phyloP scores from a whole-genome alignment of 2,113 vertebrate species.

The Muntiacus reevesi region DNA sequence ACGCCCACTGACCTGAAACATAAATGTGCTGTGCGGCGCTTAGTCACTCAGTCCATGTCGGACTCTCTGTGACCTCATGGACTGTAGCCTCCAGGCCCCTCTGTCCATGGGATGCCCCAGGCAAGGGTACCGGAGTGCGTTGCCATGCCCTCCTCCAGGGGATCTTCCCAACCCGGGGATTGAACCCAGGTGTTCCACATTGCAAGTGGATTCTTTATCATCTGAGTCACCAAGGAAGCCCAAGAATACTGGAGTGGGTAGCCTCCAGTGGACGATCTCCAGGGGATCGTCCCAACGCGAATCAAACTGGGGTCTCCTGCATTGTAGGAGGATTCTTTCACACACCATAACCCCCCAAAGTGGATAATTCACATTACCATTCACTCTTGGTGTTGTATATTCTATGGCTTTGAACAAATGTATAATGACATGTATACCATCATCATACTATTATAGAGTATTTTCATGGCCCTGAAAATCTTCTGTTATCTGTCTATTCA shows the following conservation, averaged over 20 bases:
- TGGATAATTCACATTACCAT: background rate
- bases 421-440: background rate
- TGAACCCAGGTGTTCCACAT: background rate
- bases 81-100: background rate
- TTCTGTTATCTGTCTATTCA: background rate
- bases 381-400: background rate
- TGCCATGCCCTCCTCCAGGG: background rate
- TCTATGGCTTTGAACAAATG: background rate
- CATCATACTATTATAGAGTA: background rate
- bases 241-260: background rate
- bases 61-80: fast-evolving
- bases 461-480: background rate
- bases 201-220: background rate
- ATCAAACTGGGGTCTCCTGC: background rate
- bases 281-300: background rate
- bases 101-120: background rate
- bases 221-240: background rate
- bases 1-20: background rate
- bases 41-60: fast-evolving
- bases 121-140: background rate
- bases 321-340: background rate
- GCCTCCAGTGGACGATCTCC: background rate
- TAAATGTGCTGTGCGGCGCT: background rate
- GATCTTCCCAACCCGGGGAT: background rate
- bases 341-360: background rate